phyloP scores from a whole-genome alignment of 2,113 vertebrate species.

The Chionis minor region DNA sequence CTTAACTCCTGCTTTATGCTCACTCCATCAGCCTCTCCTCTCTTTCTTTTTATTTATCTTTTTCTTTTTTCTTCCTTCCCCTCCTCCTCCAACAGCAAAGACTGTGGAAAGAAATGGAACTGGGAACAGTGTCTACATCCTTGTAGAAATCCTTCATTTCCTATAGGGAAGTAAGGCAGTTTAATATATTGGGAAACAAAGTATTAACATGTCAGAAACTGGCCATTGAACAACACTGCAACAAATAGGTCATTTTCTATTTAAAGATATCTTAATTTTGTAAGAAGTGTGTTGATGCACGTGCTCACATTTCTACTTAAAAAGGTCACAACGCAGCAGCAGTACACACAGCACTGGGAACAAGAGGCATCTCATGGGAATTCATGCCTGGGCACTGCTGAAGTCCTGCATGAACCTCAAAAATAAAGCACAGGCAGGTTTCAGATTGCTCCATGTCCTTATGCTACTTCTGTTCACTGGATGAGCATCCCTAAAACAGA shows the following conservation, averaged over 20 bases:
- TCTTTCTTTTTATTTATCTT: neutral
- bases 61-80: neutral
- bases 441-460: neutral
- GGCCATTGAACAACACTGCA: neutral
- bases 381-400: neutral
- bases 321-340: neutral
- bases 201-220: slow-evolving; percentile 12
- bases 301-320: neutral
- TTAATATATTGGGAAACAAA: slow-evolving; percentile 20
- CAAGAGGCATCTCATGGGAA: neutral
- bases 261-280: neutral
- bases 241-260: neutral
- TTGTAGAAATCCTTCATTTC: slow-evolving; percentile 50
- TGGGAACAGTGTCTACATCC: neutral
- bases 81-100: neutral
- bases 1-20: neutral
- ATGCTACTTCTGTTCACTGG: neutral
- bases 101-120: slow-evolving; percentile 36
- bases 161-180: slow-evolving; percentile 42
- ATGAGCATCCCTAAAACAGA: neutral
- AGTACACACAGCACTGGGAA: neutral
- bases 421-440: neutral
- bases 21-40: neutral
- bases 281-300: neutral
- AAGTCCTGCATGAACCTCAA: neutral